Base-by-base conservation (phyloP, 2,113 vertebrate species). In the Corydoras sp. region DNA sequence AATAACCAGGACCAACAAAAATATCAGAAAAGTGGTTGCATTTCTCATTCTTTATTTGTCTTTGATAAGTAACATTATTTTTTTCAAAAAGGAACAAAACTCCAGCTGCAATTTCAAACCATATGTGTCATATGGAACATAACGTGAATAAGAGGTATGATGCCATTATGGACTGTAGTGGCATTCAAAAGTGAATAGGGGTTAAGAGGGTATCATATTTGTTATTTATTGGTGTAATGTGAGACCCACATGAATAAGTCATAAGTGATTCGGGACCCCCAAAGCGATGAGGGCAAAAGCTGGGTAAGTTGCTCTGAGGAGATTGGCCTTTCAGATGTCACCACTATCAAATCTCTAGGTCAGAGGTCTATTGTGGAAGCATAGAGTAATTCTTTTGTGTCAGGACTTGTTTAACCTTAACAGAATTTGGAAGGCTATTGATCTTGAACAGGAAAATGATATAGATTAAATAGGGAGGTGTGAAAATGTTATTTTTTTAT, bases 281-380 rank as follows among this genome's bases (percentile, higher is more conserved):
- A 84, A 78, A 77, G 82, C 58, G 58, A 55, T 43, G 64, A 61
- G 49, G 15, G 29, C 10, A 11, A 64, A n/a, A 49, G 64, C 6
- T 18, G 50, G 31, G 81, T 76, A 76, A 72, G 72, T 82, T 75
- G 69, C 56, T 81, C 83, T 77, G 74, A 74, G 85, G 81, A 80
- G 73, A 79, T 86, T 87, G 83, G 81, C 83, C 85, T 76, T 77
- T 80, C 81, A 84, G 82, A 85, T 86, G 76, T 85, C 83, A 85
- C 83, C 76, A 82, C 85, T 85, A 83, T 81, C 72, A 77, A 78
- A 75, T 75, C 55, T 61, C 32, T 11, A 68, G 76, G 80, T 75
- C 62, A 77, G 68, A 79, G 69, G 77, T 83, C 75, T 72, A 77
- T 82, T 76, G 18, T 72, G 82, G 84, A 82, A 79, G 75, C 74